Percentiles rank a stretch among this genome's conserved stretches.
These are phyloP conservation scores for Cyrtonyx montezumae DNA, from an alignment of 2,113 vertebrate genomes.

Conservation along the genomic window DNA sequence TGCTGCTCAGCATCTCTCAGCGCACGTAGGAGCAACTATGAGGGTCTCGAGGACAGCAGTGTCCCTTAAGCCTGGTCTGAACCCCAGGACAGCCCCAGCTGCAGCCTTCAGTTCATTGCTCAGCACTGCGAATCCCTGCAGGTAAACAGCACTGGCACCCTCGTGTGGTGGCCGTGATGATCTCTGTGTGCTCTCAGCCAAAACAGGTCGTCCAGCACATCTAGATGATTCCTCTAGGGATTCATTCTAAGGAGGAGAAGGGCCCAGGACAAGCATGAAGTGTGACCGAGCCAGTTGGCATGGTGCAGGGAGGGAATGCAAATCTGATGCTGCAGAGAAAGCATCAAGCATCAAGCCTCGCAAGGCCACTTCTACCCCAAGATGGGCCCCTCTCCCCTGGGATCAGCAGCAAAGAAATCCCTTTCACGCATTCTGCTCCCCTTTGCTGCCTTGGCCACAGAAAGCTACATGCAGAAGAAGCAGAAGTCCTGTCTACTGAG, in stretches of 20 bases:
- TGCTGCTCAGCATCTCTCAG: background rate
- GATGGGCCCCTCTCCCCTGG: background rate
- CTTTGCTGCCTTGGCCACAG: background rate
- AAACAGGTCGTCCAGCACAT: fast-evolving
- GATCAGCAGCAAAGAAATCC: background rate
- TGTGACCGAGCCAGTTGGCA: background rate
- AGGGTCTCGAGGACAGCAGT: fast-evolving
- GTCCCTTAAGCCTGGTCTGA: background rate
- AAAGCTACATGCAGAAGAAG: background rate
- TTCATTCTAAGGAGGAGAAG: no score
- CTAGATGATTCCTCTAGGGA: background rate
- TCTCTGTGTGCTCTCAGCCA: background rate
- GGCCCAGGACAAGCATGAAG: background rate
- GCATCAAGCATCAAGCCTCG: background rate
- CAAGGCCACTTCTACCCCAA: background rate
- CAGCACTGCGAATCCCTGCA: background rate
- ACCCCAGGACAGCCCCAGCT: background rate
- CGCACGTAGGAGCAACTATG: background rate
- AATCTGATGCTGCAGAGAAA: background rate
- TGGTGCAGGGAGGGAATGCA: background rate
- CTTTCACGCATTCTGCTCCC: background rate
- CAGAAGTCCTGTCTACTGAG: background rate
- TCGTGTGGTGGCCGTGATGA: slow-evolving; percentile 17
- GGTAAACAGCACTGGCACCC: slow-evolving; percentile 59
- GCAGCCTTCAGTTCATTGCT: fast-evolving